These are phyloP conservation scores for Hydra vulgaris DNA, from an alignment of 30 jellyfish, hydroid and myxozoan genomes.

Conservation along the genomic window DNA sequence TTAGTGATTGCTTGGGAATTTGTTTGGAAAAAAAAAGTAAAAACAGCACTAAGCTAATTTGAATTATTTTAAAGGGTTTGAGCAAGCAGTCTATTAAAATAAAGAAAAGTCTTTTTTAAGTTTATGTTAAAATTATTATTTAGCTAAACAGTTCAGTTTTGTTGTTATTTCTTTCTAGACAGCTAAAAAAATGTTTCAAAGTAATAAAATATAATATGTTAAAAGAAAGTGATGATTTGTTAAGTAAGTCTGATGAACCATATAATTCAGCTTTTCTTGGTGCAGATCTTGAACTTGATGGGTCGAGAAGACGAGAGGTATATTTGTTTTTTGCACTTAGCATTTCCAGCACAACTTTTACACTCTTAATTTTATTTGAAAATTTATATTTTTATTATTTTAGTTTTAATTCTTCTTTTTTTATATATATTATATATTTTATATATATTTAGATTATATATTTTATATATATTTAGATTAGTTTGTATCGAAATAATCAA, in stretches of 20 bases:
- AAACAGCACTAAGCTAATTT: too few species aligned
- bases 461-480: constrained; percentile 17
- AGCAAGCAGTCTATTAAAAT: too few species aligned
- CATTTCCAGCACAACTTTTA: neutral
- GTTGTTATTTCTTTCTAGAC: too few species aligned
- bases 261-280: constrained; percentile 33
- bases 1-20: too few species aligned
- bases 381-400: neutral
- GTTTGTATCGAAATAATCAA: constrained; percentile 40
- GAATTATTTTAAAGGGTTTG: too few species aligned
- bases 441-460: too few species aligned
- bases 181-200: neutral
- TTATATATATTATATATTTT: neutral
- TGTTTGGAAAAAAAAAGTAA: too few species aligned
- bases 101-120: too few species aligned
- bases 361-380: neutral
- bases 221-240: constrained; percentile 26
- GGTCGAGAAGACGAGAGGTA: constrained; percentile 33
- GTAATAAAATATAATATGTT: neutral
- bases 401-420: neutral
- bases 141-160: too few species aligned
- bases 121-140: too few species aligned
- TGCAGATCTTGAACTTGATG: constrained; percentile 30
- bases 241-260: constrained; percentile 15
- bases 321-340: neutral